Evolutionary conservation across 2,888 invertebrate genomes (phyloP).

Genomic region (Caenorhabditis sp.): DNA sequence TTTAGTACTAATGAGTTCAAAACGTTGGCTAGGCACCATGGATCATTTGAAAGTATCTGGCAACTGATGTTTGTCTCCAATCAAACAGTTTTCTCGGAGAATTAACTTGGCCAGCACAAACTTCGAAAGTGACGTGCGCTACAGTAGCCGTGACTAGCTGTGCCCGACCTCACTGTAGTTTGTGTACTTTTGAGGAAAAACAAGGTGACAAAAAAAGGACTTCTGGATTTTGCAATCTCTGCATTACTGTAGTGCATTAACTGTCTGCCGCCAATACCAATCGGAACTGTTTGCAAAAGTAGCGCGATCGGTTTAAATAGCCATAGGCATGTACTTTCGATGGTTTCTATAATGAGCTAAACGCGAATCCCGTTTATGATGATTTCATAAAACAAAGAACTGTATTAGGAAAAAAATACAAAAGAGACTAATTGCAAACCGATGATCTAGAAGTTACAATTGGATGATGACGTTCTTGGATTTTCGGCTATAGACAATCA

Average conservation of each 20-base stretch:
- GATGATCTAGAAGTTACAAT: slow-evolving; percentile 26
- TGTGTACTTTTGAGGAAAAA: not conserved
- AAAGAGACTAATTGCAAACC: slow-evolving; percentile 50
- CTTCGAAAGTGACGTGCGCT: slow-evolving; percentile 38
- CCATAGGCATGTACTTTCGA: slow-evolving; percentile 50
- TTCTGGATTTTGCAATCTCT: slow-evolving; percentile 7
- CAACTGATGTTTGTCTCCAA: slow-evolving; percentile 35
- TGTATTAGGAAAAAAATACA: slow-evolving; percentile 12
- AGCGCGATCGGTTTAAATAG: slow-evolving; percentile 32
- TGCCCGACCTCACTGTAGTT: slow-evolving; percentile 10
- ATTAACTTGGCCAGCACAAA: slow-evolving; percentile 14
- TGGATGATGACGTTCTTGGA: slow-evolving; percentile 30
- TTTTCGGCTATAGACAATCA: not conserved
- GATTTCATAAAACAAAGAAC: slow-evolving; percentile 45
- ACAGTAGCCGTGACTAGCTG: not conserved
- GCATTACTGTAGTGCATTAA: not conserved
- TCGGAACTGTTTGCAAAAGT: slow-evolving; percentile 31
- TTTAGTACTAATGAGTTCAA: slow-evolving; percentile 38
- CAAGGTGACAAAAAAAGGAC: not conserved
- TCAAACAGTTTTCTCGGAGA: slow-evolving; percentile 11
- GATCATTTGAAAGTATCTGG: slow-evolving; percentile 13
- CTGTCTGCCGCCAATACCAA: not conserved
- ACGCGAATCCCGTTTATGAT: slow-evolving; percentile 32
- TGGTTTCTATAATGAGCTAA: slow-evolving; percentile 60
- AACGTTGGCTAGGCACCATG: slow-evolving; percentile 42